Conservation (phyloP, 2,888 invertebrate genomes). For the Orchesella flavescens region DNA sequence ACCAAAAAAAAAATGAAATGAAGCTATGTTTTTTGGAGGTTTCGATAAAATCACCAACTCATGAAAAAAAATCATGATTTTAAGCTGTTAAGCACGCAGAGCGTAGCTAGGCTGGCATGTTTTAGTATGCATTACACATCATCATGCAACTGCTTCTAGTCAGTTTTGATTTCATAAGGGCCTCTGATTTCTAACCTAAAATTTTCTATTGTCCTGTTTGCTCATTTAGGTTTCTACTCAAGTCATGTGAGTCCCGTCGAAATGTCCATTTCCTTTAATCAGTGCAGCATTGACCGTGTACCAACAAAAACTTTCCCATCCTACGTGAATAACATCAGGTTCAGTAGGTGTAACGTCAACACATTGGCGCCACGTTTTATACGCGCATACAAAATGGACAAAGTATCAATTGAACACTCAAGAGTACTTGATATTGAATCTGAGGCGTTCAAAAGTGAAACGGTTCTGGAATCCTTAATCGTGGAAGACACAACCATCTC, state of each 20-base stretch:
- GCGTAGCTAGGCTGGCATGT: background rate
- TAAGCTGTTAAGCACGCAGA: background rate
- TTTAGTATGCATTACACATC: background rate
- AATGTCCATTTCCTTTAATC: constrained; percentile 57
- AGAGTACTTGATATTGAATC: constrained; percentile 62
- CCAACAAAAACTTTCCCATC: constrained; percentile 70
- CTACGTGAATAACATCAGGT: constrained; percentile 64
- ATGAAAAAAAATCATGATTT: too few species aligned
- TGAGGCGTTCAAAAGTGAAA: constrained; percentile 75
- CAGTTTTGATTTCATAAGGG: background rate
- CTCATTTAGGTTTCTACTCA: constrained; percentile 28
- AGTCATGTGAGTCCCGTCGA: constrained; percentile 41
- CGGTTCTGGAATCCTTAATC: constrained; percentile 76
- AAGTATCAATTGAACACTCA: constrained; percentile 77
- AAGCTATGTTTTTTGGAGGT: too few species aligned
- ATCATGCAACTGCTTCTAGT: too few species aligned
- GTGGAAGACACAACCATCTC: constrained; percentile 60
- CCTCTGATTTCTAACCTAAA: background rate
- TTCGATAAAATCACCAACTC: too few species aligned
- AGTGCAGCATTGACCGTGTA: constrained; percentile 60
- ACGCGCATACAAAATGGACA: constrained; percentile 80
- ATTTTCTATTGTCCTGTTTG: background rate
- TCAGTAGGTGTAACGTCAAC: constrained; percentile 76
- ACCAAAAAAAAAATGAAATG: too few species aligned
- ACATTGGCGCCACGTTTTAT: constrained; percentile 80